Base-by-base conservation (phyloP, 2,797 vertebrate species). In the Adrianichthys oophorus region DNA sequence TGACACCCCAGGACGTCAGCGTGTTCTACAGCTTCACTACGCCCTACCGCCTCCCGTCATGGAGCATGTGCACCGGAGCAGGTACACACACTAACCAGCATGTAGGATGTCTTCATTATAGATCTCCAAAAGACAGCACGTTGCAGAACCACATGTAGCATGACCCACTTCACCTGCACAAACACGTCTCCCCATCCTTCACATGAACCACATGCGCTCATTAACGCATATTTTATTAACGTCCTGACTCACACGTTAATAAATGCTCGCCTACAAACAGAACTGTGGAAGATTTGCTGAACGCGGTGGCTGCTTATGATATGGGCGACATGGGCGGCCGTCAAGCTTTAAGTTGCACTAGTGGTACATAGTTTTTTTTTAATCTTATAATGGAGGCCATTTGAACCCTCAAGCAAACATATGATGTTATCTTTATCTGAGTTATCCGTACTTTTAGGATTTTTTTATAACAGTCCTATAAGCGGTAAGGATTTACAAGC, bases 1-100 rank as follows among this genome's bases (percentile, higher is more conserved):
- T 99, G 72, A 93, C 94, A 0, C 96, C 97, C 1, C 96, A 96
- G 44, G 97, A 99, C 1, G 93, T 98, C 71, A 94, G 95, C 5
- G 92, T 97, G 71, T 99, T 98, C 87, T 98, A 96, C 83, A 96
- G 95, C 83, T 95, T 92, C 81, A 98, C 97, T 40, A 94, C 93
- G 0, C 96, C 95, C 0, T 95, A 93, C 86, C 93, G 91, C 69
- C 91, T 99, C 29, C 96, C 96, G 0, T 93, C 94, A 0, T 99
- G 97, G 97, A 94, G 92, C 69, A 88, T 93, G 90, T 94, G 93
- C 90, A 92, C 87, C 0, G 93, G 94, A 65, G 89, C 92, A 85
- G 97, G 97, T 98, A 89, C 43, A 1, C 2, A 2, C 17, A 17
- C 16, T 0, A 0, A 8, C 1, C 5, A 29, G 14, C 7, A 13